Evolutionary conservation across 2,113 vertebrate species (phyloP).

Genomic region (Mungos mungo): DNA sequence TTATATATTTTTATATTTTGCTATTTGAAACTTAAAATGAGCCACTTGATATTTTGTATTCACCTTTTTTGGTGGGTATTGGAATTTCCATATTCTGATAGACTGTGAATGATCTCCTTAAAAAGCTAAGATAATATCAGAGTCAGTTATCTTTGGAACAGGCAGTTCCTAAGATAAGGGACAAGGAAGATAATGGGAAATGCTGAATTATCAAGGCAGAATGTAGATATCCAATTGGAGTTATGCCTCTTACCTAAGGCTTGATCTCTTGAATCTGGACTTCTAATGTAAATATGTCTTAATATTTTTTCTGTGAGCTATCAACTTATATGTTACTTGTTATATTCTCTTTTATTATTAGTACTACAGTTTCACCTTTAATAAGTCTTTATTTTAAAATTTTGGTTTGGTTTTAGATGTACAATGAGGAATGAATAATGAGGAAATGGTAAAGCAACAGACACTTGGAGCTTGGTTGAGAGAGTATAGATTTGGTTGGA

Average conservation of each 20-base stretch:
- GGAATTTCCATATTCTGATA: not conserved
- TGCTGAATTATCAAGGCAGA: not conserved
- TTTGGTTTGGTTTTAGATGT: not conserved
- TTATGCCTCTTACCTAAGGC: not conserved
- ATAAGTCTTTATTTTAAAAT: not conserved
- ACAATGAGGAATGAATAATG: not conserved
- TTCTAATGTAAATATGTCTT: not conserved
- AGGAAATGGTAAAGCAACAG: not conserved
- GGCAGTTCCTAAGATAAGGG: not conserved
- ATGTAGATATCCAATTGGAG: not conserved
- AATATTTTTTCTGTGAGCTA: not conserved
- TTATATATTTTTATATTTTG: not conserved
- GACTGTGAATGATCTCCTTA: not conserved
- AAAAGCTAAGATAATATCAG: not conserved
- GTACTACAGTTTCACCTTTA: not conserved
- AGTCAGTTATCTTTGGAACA: not conserved
- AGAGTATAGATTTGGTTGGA: not conserved
- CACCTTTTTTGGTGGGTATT: not conserved
- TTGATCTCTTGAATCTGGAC: not conserved
- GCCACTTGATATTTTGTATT: not conserved
- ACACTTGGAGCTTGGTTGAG: not conserved
- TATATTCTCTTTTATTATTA: not conserved
- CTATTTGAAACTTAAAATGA: slow-evolving; percentile 9
- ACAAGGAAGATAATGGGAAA: not conserved
- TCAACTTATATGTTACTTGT: not conserved